Conservation (phyloP, 2,888 invertebrate species). For the Metopia argyrocephala region DNA sequence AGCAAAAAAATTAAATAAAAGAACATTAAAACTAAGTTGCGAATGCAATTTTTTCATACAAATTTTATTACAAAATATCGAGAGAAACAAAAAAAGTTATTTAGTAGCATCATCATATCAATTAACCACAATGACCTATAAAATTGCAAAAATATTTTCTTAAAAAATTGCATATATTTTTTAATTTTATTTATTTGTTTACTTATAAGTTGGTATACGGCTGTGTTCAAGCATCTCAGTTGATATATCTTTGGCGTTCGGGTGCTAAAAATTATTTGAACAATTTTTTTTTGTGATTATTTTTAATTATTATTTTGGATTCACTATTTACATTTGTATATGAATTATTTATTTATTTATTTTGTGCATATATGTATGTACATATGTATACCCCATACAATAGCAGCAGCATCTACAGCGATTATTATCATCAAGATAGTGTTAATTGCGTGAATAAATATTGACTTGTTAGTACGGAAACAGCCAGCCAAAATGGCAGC, state of each 20-base stretch:
- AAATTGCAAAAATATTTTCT: conserved; percentile 3
- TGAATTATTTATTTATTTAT: conserved; percentile 39
- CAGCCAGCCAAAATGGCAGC: conserved; percentile 42
- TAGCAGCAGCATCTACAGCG: conserved; percentile 50
- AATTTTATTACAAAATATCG: too few species aligned
- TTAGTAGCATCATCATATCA: background rate
- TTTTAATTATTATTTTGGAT: conserved; percentile 4
- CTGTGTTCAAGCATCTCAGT: conserved; percentile 19
- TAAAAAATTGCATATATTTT: conserved; percentile 21
- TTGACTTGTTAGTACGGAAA: conserved; percentile 54
- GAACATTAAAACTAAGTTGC: too few species aligned
- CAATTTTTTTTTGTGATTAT: conserved; percentile 1
- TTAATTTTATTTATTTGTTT: conserved; percentile 5
- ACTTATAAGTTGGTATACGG: background rate
- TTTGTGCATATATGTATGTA: conserved; percentile 50
- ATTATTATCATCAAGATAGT: conserved; percentile 50
- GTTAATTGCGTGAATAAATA: conserved; percentile 57
- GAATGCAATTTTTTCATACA: too few species aligned
- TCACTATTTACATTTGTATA: conserved; percentile 18
- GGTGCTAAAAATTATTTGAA: conserved; percentile 54
- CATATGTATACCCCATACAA: too few species aligned
- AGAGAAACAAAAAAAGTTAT: too few species aligned
- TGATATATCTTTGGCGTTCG: conserved; percentile 20
- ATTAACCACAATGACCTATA: background rate
- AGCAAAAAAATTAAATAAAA: too few species aligned